These are phyloP conservation scores for Sinocyclocheilus anophthalmus DNA, from an alignment of 2,113 vertebrate species.

Conservation along the genomic window DNA sequence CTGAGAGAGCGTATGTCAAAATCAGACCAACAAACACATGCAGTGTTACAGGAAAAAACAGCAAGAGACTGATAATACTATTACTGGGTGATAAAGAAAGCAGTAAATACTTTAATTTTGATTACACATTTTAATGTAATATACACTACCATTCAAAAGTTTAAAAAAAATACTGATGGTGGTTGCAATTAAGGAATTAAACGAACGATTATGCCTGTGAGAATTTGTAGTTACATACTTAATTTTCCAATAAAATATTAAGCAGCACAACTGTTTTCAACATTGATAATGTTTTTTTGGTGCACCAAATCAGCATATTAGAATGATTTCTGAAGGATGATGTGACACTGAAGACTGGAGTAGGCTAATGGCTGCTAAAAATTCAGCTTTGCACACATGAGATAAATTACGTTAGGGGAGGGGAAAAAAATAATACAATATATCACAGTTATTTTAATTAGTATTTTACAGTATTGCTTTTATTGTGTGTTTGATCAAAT, in stretches of 20 bases:
- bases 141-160: background rate
- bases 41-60: slow-evolving; percentile 4
- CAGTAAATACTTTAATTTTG: background rate
- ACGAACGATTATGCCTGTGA: too few relatives aligned
- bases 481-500: too few relatives aligned
- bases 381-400: background rate
- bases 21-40: slow-evolving; percentile 1
- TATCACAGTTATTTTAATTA: background rate
- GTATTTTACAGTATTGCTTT: background rate
- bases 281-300: background rate
- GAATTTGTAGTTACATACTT: too few relatives aligned
- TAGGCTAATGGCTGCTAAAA: too few relatives aligned
- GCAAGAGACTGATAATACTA: background rate
- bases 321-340: background rate
- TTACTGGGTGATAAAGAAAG: background rate
- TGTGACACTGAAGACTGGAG: background rate
- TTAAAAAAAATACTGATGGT: too few relatives aligned
- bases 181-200: too few relatives aligned
- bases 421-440: background rate
- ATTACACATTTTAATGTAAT: background rate
- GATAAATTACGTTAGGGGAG: background rate
- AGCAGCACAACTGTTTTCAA: too few relatives aligned
- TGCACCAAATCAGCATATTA: background rate
- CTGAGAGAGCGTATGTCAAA: background rate
- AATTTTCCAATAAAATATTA: too few relatives aligned